Conservation (phyloP, 2,797 vertebrate genomes). For the Lepilemur septentrionalis region DNA sequence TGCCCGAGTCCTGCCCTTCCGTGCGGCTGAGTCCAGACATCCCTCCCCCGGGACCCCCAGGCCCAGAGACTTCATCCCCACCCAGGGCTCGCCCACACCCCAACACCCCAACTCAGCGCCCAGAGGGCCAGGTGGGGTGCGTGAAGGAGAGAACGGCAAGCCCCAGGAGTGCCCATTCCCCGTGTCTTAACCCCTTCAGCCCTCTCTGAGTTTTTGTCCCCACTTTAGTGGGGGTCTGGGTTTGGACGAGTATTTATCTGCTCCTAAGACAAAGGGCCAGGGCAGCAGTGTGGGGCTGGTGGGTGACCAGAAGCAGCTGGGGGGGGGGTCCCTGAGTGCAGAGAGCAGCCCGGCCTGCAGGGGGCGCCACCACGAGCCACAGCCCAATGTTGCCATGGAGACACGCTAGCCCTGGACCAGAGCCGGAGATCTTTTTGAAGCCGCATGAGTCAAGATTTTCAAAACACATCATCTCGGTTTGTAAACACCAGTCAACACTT, state of each 20-base stretch:
- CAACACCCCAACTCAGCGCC: background rate
- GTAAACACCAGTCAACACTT: no score
- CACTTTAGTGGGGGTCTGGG: background rate
- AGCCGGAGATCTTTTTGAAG: background rate
- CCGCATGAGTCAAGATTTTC: background rate
- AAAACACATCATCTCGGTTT: accelerated
- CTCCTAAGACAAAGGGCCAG: background rate
- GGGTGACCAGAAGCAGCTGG: accelerated
- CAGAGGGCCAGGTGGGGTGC: accelerated
- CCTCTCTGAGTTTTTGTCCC: background rate
- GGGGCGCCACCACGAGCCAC: background rate
- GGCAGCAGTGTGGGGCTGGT: no score
- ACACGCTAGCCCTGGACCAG: background rate
- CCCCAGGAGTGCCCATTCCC: accelerated
- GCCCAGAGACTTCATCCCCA: background rate
- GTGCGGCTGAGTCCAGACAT: background rate
- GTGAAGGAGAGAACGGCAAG: accelerated
- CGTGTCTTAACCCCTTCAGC: background rate
- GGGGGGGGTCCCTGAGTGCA: background rate
- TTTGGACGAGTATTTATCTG: background rate
- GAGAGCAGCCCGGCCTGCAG: background rate
- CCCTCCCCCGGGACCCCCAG: background rate
- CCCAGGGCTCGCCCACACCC: background rate
- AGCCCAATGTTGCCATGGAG: background rate
- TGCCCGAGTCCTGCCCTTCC: background rate